These are phyloP conservation scores for Dexiosoma caninum DNA, from an alignment of 2,888 invertebrate species.

Conservation along the genomic window DNA sequence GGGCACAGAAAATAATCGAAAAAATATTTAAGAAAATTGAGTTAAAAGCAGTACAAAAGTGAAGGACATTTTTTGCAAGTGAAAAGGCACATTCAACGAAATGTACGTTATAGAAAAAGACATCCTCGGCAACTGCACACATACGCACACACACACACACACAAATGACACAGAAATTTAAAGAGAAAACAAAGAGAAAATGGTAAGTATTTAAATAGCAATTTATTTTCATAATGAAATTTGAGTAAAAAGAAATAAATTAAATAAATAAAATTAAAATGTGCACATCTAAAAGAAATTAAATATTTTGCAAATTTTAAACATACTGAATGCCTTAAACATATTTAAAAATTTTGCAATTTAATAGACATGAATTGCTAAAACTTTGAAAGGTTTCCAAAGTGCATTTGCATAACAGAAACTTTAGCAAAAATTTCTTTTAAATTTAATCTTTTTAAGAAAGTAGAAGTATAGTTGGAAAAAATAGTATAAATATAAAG, in stretches of 20 bases:
- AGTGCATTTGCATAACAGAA: too few species aligned
- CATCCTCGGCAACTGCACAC: neutral
- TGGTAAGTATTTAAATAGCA: constrained; percentile 46
- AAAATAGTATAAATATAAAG: too few species aligned
- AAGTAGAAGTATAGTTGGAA: too few species aligned
- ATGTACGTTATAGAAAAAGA: neutral
- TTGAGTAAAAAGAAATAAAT: constrained; percentile 13
- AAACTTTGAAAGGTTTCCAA: too few species aligned
- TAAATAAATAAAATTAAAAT: constrained; percentile 14
- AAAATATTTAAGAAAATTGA: constrained; percentile 52
- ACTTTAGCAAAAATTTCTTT: too few species aligned
- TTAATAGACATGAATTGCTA: too few species aligned
- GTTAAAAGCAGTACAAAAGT: constrained; percentile 54
- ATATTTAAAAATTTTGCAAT: too few species aligned
- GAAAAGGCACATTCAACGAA: constrained; percentile 14
- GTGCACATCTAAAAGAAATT: neutral
- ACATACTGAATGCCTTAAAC: too few species aligned
- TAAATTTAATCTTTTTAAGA: too few species aligned
- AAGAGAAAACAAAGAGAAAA: neutral
- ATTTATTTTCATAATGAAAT: constrained; percentile 49
- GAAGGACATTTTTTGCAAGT: constrained; percentile 41
- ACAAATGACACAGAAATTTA: neutral
- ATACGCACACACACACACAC: neutral
- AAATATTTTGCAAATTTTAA: neutral
- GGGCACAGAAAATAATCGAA: constrained; percentile 10